Evolutionary conservation across 2,888 invertebrate genomes (phyloP).

Genomic region (Zele albiditarsus): DNA sequence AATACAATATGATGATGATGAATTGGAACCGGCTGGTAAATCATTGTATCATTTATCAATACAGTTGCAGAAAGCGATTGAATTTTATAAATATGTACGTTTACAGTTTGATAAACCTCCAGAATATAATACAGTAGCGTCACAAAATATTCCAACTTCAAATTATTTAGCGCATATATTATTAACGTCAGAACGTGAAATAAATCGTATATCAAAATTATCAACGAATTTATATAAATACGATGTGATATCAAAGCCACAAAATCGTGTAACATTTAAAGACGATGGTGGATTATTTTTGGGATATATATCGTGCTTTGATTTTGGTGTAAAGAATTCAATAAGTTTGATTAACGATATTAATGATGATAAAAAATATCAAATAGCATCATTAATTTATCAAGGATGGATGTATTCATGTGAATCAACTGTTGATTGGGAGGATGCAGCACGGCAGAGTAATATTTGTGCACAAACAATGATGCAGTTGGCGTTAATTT

Average conservation of each 20-base stretch:
- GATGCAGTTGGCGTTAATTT: slow-evolving; percentile 81
- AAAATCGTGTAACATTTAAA: slow-evolving; percentile 66
- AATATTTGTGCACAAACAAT: slow-evolving; percentile 79
- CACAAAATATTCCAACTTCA: slow-evolving; percentile 53
- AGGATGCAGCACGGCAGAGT: slow-evolving; percentile 71
- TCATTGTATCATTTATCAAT: slow-evolving; percentile 57
- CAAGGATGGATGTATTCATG: slow-evolving; percentile 71
- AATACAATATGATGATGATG: slow-evolving; percentile 59
- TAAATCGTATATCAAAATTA: slow-evolving; percentile 68
- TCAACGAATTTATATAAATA: slow-evolving; percentile 59
- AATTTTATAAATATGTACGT: slow-evolving; percentile 65
- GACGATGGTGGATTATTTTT: slow-evolving; percentile 65
- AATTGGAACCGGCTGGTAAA: slow-evolving; percentile 61
- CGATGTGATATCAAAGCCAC: slow-evolving; percentile 49
- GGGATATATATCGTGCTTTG: slow-evolving; percentile 69
- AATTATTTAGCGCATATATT: slow-evolving; percentile 58
- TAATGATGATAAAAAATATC: slow-evolving; percentile 69
- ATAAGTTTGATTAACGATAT: slow-evolving; percentile 72
- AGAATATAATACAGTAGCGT: slow-evolving; percentile 62
- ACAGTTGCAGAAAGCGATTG: slow-evolving; percentile 60
- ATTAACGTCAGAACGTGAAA: slow-evolving; percentile 69
- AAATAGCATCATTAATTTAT: slow-evolving; percentile 72
- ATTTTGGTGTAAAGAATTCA: slow-evolving; percentile 60
- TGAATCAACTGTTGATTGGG: slow-evolving; percentile 69
- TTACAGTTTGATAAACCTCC: slow-evolving; percentile 61